Conservation (phyloP, 2,113 vertebrate species). For the Callospermophilus lateralis region DNA sequence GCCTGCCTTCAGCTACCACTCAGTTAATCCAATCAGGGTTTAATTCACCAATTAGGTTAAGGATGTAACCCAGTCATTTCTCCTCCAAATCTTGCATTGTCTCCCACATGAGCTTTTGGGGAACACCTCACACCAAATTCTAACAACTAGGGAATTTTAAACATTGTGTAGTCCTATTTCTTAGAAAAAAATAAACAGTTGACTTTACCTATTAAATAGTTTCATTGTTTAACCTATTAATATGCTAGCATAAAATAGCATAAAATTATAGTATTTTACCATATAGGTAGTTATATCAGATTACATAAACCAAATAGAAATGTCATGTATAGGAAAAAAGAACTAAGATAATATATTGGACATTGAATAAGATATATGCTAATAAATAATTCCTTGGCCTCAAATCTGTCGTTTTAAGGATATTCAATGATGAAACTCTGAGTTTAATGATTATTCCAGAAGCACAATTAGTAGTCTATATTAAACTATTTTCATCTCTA, state of each 20-base stretch:
- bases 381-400: not conserved
- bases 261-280: not conserved
- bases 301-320: conserved; percentile 13
- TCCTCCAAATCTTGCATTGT: too few species aligned
- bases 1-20: too few species aligned
- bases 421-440: not conserved
- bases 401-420: not conserved
- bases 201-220: not conserved
- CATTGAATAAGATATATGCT: not conserved
- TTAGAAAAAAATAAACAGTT: conserved; percentile 40
- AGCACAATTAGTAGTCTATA: not conserved
- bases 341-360: not conserved
- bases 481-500: conserved; percentile 15
- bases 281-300: not conserved
- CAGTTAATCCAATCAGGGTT: too few species aligned
- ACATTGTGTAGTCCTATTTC: not conserved
- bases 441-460: not conserved
- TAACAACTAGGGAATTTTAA: not conserved
- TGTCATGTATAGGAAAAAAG: not conserved
- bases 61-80: too few species aligned
- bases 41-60: too few species aligned
- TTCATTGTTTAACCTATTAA: not conserved
- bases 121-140: too few species aligned
- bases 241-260: conserved; percentile 20
- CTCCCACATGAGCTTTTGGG: too few species aligned